Percentiles rank a stretch among this genome's conserved stretches.
phyloP scores from a whole-genome alignment of 2,113 vertebrate species.

The Melanerpes formicivorus region DNA sequence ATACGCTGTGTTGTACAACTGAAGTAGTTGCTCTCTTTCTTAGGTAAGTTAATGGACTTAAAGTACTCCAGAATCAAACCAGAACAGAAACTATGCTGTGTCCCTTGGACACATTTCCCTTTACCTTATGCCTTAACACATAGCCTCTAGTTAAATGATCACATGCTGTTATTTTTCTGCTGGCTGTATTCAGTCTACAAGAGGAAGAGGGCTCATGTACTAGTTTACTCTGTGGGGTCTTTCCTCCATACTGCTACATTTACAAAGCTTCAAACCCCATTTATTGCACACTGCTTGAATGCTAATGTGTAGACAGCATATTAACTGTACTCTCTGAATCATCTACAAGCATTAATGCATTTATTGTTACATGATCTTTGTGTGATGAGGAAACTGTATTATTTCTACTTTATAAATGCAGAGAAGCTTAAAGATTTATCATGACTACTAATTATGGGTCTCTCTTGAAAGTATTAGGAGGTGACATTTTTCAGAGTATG shows the following conservation, averaged over 20 bases:
- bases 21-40: not conserved
- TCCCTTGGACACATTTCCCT: not conserved
- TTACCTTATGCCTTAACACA: not conserved
- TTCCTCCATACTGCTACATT: not conserved
- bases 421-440: not conserved
- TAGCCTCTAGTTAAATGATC: not conserved
- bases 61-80: not conserved
- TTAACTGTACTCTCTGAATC: not conserved
- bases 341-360: not conserved
- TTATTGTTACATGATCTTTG: not conserved
- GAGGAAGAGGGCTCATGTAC: not conserved
- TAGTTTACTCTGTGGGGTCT: not conserved
- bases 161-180: not conserved
- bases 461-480: not conserved
- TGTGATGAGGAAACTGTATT: not conserved
- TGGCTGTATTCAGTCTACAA: not conserved
- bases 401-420: not conserved
- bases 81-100: not conserved
- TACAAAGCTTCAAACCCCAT: not conserved
- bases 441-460: not conserved
- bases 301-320: not conserved
- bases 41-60: not conserved
- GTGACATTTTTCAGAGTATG: not conserved
- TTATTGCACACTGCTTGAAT: not conserved
- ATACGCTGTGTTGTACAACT: rapidly evolving